Conservation (phyloP, 2,888 invertebrate species). For the Octonoba sinensis region DNA sequence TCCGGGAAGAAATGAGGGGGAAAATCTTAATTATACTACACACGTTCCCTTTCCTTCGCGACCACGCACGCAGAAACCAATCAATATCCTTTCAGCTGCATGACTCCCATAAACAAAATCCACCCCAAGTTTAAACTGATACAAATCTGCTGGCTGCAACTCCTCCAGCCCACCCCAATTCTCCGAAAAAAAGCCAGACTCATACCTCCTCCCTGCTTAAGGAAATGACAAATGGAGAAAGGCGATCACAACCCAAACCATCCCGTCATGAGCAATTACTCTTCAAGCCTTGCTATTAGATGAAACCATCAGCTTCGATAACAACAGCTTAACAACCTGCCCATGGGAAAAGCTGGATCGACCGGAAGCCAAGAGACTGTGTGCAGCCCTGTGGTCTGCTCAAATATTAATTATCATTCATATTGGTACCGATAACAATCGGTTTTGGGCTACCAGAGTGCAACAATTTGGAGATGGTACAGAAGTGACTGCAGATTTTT, state of each 20-base stretch:
- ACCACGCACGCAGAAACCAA: neutral
- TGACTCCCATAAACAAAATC: neutral
- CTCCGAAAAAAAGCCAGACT: conserved; percentile 14
- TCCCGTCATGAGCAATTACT: conserved; percentile 51
- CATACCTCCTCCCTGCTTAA: conserved; percentile 10
- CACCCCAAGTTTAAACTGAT: conserved; percentile 4
- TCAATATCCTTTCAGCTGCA: conserved; percentile 4
- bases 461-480: neutral
- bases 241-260: conserved; percentile 5
- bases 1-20: no score
- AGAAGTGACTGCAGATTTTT: neutral
- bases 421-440: conserved; percentile 39
- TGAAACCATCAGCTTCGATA: conserved; percentile 2
- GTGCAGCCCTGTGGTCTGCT: conserved; percentile 7
- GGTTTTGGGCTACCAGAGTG: conserved; percentile 3
- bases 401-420: conserved; percentile 53
- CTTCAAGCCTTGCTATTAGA: conserved; percentile 32
- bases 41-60: no score
- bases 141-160: conserved; percentile 15
- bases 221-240: conserved; percentile 41
- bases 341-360: conserved; percentile 12
- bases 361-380: conserved; percentile 30
- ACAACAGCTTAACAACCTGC: conserved; percentile 19
- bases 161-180: neutral
- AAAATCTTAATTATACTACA: no score